Evolutionary conservation across 1,140 invertebrate species (phyloP).

Genomic region (Drosophila biarmipes): DNA sequence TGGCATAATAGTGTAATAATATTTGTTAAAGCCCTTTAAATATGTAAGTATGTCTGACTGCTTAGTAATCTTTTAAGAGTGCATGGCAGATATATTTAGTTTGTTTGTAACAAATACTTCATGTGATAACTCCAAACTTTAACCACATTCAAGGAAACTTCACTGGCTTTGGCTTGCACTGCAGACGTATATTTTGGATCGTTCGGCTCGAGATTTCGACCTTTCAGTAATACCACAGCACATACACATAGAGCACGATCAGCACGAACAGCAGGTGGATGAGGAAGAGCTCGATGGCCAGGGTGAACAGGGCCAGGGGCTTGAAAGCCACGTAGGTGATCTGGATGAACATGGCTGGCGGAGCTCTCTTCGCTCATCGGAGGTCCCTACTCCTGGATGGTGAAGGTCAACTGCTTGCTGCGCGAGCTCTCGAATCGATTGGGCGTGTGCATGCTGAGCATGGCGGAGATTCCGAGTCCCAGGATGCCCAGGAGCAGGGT

Average conservation of each 20-base stretch:
- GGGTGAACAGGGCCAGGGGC: slow-evolving; percentile 66
- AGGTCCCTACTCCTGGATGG: slow-evolving; percentile 87
- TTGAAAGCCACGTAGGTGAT: slow-evolving; percentile 64
- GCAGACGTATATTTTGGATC: not conserved
- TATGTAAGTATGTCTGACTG: not conserved
- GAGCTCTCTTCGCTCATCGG: not conserved
- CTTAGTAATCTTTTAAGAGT: not conserved
- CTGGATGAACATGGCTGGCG: slow-evolving; percentile 61
- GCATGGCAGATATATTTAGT: not conserved
- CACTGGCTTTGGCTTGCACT: not conserved
- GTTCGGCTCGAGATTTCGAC: not conserved
- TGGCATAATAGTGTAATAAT: not conserved
- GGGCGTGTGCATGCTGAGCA: slow-evolving; percentile 98
- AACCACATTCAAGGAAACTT: not conserved
- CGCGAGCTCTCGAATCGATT: slow-evolving; percentile 99
- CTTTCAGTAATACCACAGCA: slow-evolving; percentile 68
- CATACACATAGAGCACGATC: slow-evolving; percentile 72
- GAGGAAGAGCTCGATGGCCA: slow-evolving; percentile 77
- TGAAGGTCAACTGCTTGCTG: slow-evolving; percentile 95
- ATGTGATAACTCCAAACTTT: not conserved
- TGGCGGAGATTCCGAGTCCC: slow-evolving; percentile 93
- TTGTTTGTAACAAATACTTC: not conserved
- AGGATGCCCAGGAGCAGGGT: slow-evolving; percentile 91
- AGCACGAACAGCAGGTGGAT: slow-evolving; percentile 78
- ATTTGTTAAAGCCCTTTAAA: not conserved